Evolutionary conservation across 2,888 invertebrate species (phyloP), one percentile per base, ranked within the genome.

Genomic region (Didymodactylos carnosus): DNA sequence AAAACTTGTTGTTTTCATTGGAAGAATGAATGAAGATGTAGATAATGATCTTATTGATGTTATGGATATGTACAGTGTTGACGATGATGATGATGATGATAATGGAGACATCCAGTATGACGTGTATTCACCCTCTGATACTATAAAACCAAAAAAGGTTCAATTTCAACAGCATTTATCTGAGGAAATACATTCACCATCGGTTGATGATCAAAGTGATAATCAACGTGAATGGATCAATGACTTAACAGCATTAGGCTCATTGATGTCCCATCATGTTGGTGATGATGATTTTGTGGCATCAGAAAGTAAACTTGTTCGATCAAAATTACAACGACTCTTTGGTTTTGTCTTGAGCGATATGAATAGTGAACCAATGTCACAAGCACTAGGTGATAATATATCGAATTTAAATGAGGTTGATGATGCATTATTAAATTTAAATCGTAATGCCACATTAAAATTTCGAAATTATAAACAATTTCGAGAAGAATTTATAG

Each of bases 381-480:
- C 35, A 35, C 35, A 62, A 62, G 62, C 62, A 35, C n/a, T 35
- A 62, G 62, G 62, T 62, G 62, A 62, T 35, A 8, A 35, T 1
- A 62, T 62, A 11, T 62, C 62, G 0, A 62, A 62, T 62, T 35
- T 62, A 29, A 19, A 8, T 35, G 14, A 62, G 35, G 62, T 62
- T 62, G 35, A 62, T 29, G 19, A 35, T 62, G 29, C 19, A 19
- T 14, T 62, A 19, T 35, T 62, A 8, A n/a, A 62, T 19, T n/a
- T 62, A 13, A 35, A 62, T 62, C 29, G 62, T 35, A 62, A 62
- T 62, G 35, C 62, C 16, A 62, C 62, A 35, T 14, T 62, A n/a
- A 62, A 62, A 62, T 62, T 62, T 62, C 62, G 62, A 35, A 62
- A 62, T 62, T 62, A 62, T 62, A 62, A 62, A 62, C 62, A 35